These are phyloP conservation scores for Drosophila buzzatii DNA, from an alignment of 2,888 invertebrate species.

Conservation along the genomic window DNA sequence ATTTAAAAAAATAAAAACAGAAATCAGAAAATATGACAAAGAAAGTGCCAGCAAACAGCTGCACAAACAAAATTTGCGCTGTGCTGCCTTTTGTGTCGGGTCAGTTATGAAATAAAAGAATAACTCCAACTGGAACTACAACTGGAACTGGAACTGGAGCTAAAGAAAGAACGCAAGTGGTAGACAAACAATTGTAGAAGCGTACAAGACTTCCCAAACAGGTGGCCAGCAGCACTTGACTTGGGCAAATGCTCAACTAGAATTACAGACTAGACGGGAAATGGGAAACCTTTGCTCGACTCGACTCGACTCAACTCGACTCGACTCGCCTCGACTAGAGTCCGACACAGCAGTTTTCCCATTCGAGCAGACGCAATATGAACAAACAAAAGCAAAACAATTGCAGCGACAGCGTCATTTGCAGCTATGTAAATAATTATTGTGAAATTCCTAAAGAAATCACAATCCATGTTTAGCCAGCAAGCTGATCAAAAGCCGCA, in stretches of 20 bases:
- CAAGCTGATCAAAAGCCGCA: not conserved
- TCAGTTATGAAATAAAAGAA: slow-evolving; percentile 3
- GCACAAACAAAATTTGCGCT: slow-evolving; percentile 43
- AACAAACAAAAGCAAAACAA: slow-evolving; percentile 2
- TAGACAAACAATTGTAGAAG: not conserved
- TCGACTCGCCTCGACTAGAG: too few species aligned
- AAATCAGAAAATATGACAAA: slow-evolving; percentile 39
- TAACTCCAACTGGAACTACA: not conserved
- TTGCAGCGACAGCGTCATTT: slow-evolving; percentile 11
- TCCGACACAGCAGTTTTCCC: slow-evolving; percentile 7
- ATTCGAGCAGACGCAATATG: not conserved
- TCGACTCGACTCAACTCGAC: not conserved
- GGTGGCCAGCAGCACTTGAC: not conserved
- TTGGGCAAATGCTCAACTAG: slow-evolving; percentile 7
- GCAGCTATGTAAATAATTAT: slow-evolving; percentile 37
- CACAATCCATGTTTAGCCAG: not conserved
- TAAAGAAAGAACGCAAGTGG: not conserved
- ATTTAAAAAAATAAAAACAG: not conserved
- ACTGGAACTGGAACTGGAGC: not conserved
- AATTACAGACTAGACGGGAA: slow-evolving; percentile 23
- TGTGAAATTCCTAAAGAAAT: slow-evolving; percentile 28
- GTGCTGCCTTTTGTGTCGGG: slow-evolving; percentile 12
- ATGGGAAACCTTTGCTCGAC: slow-evolving; percentile 10
- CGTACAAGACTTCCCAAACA: slow-evolving; percentile 1
- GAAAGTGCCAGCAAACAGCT: slow-evolving; percentile 53